Evolutionary conservation across 2,113 vertebrate genomes (phyloP).

Genomic region (Apeltes quadracus): DNA sequence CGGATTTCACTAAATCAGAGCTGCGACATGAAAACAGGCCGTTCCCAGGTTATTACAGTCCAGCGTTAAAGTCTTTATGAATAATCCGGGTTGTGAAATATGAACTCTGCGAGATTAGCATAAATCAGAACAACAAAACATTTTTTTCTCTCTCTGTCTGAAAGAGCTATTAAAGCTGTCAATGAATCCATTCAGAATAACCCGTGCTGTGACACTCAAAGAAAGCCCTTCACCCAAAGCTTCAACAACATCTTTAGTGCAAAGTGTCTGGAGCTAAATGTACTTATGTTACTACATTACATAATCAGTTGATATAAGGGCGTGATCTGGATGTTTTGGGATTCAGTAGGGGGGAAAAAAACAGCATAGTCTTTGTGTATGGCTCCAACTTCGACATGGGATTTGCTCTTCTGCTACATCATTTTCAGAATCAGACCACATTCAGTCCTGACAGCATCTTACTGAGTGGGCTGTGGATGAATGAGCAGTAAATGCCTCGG

Average conservation of each 20-base stretch:
- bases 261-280: neutral
- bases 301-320: neutral
- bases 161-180: slow-evolving; percentile 37
- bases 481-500: slow-evolving; percentile 15
- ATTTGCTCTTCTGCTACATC: neutral
- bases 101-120: slow-evolving; percentile 44
- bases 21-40: slow-evolving; percentile 19
- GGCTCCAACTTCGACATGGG: neutral
- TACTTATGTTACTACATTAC: neutral
- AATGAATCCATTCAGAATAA: slow-evolving; percentile 44
- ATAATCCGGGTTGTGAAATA: slow-evolving; percentile 45
- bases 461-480: slow-evolving; percentile 9
- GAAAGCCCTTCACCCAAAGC: neutral
- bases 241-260: neutral
- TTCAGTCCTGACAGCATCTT: slow-evolving; percentile 1
- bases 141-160: slow-evolving; percentile 3
- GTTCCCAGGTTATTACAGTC: slow-evolving; percentile 30
- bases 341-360: no score
- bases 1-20: neutral
- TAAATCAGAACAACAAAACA: slow-evolving; percentile 15
- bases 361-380: neutral
- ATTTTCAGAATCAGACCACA: slow-evolving; percentile 15
- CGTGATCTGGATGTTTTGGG: slow-evolving; percentile 15
- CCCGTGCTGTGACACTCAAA: neutral
- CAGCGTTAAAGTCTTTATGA: slow-evolving; percentile 49